These are phyloP conservation scores for Heterotis niloticus DNA, from an alignment of 2,113 vertebrate genomes.

Conservation along the genomic window DNA sequence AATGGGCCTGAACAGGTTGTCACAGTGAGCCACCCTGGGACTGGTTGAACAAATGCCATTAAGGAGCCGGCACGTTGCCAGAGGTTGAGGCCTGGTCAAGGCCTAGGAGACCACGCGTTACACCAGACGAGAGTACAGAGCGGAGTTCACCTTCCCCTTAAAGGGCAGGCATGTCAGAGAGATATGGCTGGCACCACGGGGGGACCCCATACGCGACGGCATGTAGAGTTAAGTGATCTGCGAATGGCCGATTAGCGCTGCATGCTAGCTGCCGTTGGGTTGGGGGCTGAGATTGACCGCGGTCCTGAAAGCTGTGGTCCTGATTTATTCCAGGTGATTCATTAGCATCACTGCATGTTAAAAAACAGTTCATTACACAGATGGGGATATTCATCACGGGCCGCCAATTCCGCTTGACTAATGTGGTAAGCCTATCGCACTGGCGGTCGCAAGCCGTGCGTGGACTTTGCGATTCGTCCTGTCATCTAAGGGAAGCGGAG, in stretches of 20 bases:
- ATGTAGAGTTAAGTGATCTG: not conserved
- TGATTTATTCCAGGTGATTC: constrained; percentile 6
- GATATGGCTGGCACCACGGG: not conserved
- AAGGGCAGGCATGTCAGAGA: constrained; percentile 3
- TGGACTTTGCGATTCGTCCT: not conserved
- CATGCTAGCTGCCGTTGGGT: not conserved
- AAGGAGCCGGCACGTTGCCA: not conserved
- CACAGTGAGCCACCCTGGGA: not conserved
- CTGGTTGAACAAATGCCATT: not conserved
- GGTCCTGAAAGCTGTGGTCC: not conserved
- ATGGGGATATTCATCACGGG: not conserved
- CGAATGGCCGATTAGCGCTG: constrained; percentile 5
- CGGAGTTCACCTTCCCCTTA: not conserved
- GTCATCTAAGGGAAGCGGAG: not conserved
- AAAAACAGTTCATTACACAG: not conserved
- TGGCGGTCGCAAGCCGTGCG: not conserved
- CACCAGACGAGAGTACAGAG: not conserved
- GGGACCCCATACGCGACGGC: not conserved
- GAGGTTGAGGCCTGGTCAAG: not conserved
- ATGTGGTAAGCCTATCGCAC: not conserved
- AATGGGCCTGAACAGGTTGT: constrained; percentile 10
- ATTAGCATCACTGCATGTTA: not conserved
- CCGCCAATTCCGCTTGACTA: not conserved
- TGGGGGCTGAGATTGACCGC: not conserved
- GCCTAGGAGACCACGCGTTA: constrained; percentile 16